Percentiles rank a stretch among this genome's conserved stretches.
Conservation (phyloP, 2,113 vertebrate genomes). For the Cephalopholis sonnerati region DNA sequence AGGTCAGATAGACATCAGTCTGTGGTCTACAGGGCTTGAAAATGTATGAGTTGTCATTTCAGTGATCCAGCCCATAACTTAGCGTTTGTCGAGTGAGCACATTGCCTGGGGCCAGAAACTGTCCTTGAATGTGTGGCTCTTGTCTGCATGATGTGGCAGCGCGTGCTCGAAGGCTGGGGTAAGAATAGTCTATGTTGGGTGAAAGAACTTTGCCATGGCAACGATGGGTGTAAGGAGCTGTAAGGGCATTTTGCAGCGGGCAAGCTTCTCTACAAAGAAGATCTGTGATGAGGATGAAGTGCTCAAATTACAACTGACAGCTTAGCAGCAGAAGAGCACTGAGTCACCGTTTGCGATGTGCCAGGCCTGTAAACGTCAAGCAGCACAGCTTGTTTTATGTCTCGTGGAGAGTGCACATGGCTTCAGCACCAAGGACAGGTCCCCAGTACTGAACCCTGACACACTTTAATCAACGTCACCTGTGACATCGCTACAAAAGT, state of each 20-base stretch:
- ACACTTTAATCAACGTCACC: background rate
- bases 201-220: slow-evolving; percentile 71
- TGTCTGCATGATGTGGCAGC: slow-evolving; percentile 42
- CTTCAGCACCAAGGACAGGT: slow-evolving; percentile 71
- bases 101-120: slow-evolving; percentile 33
- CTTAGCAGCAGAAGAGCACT: slow-evolving; percentile 44
- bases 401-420: slow-evolving; percentile 1
- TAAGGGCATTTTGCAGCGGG: slow-evolving; percentile 50
- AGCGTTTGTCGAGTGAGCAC: slow-evolving; percentile 39
- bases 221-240: slow-evolving; percentile 46
- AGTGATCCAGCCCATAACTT: slow-evolving; percentile 38
- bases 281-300: slow-evolving; percentile 29
- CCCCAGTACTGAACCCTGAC: background rate
- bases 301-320: slow-evolving; percentile 66
- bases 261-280: slow-evolving; percentile 28
- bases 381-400: slow-evolving; percentile 43
- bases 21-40: background rate
- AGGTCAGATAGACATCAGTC: slow-evolving; percentile 26
- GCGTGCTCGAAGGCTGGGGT: slow-evolving; percentile 42
- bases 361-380: slow-evolving; percentile 35
- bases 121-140: slow-evolving; percentile 58
- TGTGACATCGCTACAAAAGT: background rate
- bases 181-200: slow-evolving; percentile 65
- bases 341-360: slow-evolving; percentile 53
- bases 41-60: slow-evolving; percentile 45